These are phyloP conservation scores for Helicoverpa assulta DNA, from an alignment of 2,888 invertebrate species.

Conservation along the genomic window DNA sequence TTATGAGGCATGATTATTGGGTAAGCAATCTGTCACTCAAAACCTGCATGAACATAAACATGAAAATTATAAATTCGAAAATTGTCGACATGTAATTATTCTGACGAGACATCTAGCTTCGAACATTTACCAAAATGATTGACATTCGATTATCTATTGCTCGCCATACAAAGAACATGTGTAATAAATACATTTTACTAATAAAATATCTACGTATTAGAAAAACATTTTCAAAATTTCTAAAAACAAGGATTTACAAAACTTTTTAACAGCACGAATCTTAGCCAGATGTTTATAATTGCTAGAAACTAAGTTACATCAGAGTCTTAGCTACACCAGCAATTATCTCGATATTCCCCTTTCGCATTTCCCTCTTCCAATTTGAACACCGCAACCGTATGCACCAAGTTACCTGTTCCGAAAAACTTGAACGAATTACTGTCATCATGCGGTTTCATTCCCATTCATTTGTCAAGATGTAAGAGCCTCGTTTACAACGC, in stretches of 20 bases:
- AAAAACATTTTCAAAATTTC: too few relatives aligned
- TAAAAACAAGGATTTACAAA: too few relatives aligned
- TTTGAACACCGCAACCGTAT: not conserved
- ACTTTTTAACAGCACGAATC: too few relatives aligned
- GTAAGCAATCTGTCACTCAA: not conserved
- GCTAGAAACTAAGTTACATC: too few relatives aligned
- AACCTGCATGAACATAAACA: conserved; percentile 8
- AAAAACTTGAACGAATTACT: conserved; percentile 39
- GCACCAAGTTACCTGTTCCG: not conserved
- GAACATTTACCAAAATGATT: conserved; percentile 40
- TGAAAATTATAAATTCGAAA: conserved; percentile 12
- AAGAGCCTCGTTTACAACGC: conserved; percentile 60
- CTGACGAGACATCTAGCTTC: conserved; percentile 15
- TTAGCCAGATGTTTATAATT: too few relatives aligned
- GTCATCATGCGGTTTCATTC: conserved; percentile 52
- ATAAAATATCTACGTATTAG: not conserved
- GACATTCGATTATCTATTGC: conserved; percentile 29
- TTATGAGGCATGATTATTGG: too few relatives aligned
- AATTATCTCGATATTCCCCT: too few relatives aligned
- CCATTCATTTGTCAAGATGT: conserved; percentile 59
- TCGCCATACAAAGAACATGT: not conserved
- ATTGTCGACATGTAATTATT: conserved; percentile 19
- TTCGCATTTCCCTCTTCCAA: not conserved
- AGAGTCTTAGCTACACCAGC: too few relatives aligned
- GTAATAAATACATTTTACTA: not conserved